Base-by-base conservation (phyloP, 2,797 vertebrate species). In the Coranthus polyacanthus region DNA sequence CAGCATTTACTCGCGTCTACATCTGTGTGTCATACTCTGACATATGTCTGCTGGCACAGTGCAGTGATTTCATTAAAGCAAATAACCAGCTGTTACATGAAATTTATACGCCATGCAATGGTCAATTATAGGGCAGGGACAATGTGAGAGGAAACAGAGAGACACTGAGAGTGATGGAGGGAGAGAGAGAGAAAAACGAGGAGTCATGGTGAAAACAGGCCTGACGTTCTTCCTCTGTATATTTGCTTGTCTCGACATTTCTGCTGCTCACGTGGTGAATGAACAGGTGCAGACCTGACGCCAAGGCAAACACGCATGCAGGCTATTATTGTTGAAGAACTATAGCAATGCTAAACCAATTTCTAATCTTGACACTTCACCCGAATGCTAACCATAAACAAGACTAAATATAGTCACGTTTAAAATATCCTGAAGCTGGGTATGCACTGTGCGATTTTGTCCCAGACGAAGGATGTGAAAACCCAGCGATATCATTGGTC, bases 21-120 rank as follows among this genome's bases (percentile, higher is more conserved):
- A 17, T 17, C 34, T 42, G 16, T 52, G 57, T 12, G 20, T 53
- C 20, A 34, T 12, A 54, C 4, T 26, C 1, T 2, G 2, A n/a
- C 47, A 52, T 21, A 37, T 57, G 55, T 66, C 61, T 59, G 20
- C 29, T 18, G 39, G 22, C 52, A 44, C 1, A 5, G 4, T 1
- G 12, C 13, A 11, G 45, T 38, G 29, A 66, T 32, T 47, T 69
- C 36, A 37, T 26, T 3, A 32, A 42, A 64, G 78, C 49, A 59
- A 73, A 78, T 55, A 54, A 26, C 10, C 59, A 67, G 63, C 55
- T 49, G 58, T 44, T 41, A 2, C 24, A 20, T 56, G 20, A 70
- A 56, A 69, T 42, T 32, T 24, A 58, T 24, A 38, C 16, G 26
- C n/a, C n/a, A n/a, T n/a, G n/a, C n/a, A n/a, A n/a, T 24, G 7